These are phyloP conservation scores for Paracanthobrama guichenoti DNA, from an alignment of 2,113 vertebrate genomes.

Conservation along the genomic window DNA sequence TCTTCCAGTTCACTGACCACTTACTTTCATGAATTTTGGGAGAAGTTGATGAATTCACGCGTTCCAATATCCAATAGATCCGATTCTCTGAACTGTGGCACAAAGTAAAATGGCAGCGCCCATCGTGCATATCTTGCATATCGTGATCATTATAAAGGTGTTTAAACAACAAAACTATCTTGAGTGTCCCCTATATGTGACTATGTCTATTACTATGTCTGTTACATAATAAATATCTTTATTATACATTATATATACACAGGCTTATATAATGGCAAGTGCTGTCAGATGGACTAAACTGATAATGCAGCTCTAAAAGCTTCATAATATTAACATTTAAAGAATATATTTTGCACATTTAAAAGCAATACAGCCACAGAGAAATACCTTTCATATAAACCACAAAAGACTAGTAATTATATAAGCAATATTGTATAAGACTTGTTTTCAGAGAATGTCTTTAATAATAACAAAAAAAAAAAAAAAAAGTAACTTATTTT, in stretches of 20 bases:
- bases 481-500: no score
- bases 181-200: not conserved
- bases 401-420: constrained; percentile 23
- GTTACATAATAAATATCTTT: not conserved
- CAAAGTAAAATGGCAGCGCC: no score
- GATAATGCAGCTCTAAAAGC: not conserved
- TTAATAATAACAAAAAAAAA: no score
- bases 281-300: not conserved
- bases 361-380: not conserved
- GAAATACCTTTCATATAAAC: constrained; percentile 14
- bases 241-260: not conserved
- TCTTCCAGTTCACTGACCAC: no score
- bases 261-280: not conserved
- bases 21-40: no score
- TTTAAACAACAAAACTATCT: no score
- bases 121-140: no score
- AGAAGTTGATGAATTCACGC: no score
- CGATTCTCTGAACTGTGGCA: no score
- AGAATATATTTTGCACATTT: not conserved
- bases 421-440: not conserved
- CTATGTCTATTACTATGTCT: not conserved
- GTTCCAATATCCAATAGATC: no score
- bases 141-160: no score
- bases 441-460: no score
- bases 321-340: constrained; percentile 16